Evolutionary conservation across 1,140 invertebrate genomes (phyloP).

Genomic region (Pararge aegeria): DNA sequence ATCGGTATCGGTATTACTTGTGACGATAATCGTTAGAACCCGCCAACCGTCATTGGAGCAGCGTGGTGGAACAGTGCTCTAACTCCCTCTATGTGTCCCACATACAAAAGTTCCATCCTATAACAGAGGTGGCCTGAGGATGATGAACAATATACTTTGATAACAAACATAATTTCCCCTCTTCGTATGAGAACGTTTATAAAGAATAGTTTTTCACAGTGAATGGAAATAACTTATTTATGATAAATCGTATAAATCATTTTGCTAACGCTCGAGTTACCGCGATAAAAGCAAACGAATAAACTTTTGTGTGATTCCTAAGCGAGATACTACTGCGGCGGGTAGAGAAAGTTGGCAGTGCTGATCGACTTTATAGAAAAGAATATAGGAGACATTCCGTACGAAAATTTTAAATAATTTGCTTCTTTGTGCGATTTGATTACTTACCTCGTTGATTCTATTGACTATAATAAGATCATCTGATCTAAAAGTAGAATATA

Average conservation of each 20-base stretch:
- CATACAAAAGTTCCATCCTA: too few relatives aligned
- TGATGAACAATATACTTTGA: not conserved
- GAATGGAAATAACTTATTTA: conserved; percentile 72
- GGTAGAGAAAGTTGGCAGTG: conserved; percentile 34
- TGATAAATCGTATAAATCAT: conserved; percentile 78
- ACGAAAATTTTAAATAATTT: not conserved
- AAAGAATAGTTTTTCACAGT: conserved; percentile 60
- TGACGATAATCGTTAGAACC: too few relatives aligned
- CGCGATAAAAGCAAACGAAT: conserved; percentile 73
- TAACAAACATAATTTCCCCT: conserved; percentile 40
- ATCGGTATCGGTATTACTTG: too few relatives aligned
- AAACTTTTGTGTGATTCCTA: conserved; percentile 73
- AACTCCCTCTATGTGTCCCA: too few relatives aligned
- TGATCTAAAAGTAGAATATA: too few relatives aligned
- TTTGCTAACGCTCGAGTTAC: conserved; percentile 60
- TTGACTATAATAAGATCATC: too few relatives aligned
- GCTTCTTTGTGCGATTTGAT: not conserved
- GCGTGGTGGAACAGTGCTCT: too few relatives aligned
- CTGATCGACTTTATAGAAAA: conserved; percentile 23
- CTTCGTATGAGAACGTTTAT: conserved; percentile 4
- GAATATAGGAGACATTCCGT: conserved; percentile 23
- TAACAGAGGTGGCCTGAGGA: not conserved
- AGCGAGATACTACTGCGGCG: conserved; percentile 55
- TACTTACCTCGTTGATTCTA: too few relatives aligned
- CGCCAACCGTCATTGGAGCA: too few relatives aligned